Percentiles rank a stretch among this genome's conserved stretches.
These are phyloP conservation scores for Orthosia cruda DNA, from an alignment of 2,888 invertebrate genomes.

Conservation along the genomic window DNA sequence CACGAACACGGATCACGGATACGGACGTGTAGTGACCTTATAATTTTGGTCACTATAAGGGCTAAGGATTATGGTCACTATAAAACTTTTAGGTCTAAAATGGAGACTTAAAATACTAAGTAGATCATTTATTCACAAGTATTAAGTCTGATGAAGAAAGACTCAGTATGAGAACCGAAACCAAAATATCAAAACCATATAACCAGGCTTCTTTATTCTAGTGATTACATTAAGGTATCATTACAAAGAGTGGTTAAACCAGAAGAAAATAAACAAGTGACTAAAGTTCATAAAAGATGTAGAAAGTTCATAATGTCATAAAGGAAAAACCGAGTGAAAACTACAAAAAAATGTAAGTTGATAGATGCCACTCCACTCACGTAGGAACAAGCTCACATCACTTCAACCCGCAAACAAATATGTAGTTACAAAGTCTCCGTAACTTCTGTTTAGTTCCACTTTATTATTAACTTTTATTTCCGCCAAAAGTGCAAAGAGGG, in stretches of 20 bases:
- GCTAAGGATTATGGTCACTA: too few relatives aligned
- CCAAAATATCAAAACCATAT: too few relatives aligned
- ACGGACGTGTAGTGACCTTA: background rate
- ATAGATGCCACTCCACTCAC: slow-evolving; percentile 32
- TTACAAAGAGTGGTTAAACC: background rate
- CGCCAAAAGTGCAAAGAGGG: slow-evolving; percentile 73
- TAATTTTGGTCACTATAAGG: background rate
- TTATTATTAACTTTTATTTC: slow-evolving; percentile 79
- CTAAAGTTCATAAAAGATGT: slow-evolving; percentile 16
- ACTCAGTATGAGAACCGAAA: too few relatives aligned
- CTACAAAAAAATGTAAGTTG: slow-evolving; percentile 44
- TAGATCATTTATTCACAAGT: background rate
- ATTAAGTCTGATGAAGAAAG: too few relatives aligned
- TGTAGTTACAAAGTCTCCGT: slow-evolving; percentile 49
- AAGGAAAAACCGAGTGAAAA: slow-evolving; percentile 28
- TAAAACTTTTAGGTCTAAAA: background rate
- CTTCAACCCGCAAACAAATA: slow-evolving; percentile 47
- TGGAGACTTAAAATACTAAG: background rate
- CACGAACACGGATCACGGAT: too few relatives aligned
- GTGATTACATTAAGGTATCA: background rate
- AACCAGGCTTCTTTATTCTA: background rate
- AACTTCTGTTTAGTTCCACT: slow-evolving; percentile 74
- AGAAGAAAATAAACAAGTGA: slow-evolving; percentile 15
- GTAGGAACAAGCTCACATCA: slow-evolving; percentile 32
- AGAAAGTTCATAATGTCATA: slow-evolving; percentile 32